These are phyloP conservation scores for Epistrophe grossulariae DNA, from an alignment of 2,888 invertebrate species.

Conservation along the genomic window DNA sequence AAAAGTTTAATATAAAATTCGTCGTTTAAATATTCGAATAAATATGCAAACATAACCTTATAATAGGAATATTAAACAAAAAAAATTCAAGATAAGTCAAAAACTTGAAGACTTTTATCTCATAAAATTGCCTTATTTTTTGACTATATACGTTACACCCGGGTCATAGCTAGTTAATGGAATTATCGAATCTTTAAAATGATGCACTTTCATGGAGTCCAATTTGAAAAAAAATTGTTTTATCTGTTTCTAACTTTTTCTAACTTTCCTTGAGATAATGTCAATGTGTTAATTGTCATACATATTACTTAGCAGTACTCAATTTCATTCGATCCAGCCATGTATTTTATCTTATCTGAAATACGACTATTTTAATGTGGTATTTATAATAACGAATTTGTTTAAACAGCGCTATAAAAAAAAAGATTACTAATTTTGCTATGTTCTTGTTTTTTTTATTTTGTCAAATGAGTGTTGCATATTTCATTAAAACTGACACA, in stretches of 20 bases:
- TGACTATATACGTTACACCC: too few species aligned
- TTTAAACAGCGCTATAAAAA: background rate
- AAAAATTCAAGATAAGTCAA: background rate
- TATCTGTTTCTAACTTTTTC: too few species aligned
- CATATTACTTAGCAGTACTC: too few species aligned
- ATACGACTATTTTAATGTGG: background rate
- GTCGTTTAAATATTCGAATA: background rate
- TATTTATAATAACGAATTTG: background rate
- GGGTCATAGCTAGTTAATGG: too few species aligned
- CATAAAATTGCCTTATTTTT: too few species aligned
- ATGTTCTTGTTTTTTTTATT: background rate
- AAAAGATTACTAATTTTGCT: slow-evolving; percentile 4
- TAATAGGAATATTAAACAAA: background rate
- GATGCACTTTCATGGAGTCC: too few species aligned
- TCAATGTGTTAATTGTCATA: too few species aligned
- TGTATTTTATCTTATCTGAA: background rate
- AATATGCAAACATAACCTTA: background rate
- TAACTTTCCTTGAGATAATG: too few species aligned
- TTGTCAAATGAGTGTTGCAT: slow-evolving; percentile 21
- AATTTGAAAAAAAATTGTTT: too few species aligned
- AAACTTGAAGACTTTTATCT: background rate
- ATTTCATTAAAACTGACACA: slow-evolving; percentile 38
- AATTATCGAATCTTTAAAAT: too few species aligned
- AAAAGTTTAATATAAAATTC: too few species aligned
- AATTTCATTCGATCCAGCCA: too few species aligned